Base-by-base conservation (phyloP, 2,797 vertebrate species). In the Sebastes nivosus region DNA sequence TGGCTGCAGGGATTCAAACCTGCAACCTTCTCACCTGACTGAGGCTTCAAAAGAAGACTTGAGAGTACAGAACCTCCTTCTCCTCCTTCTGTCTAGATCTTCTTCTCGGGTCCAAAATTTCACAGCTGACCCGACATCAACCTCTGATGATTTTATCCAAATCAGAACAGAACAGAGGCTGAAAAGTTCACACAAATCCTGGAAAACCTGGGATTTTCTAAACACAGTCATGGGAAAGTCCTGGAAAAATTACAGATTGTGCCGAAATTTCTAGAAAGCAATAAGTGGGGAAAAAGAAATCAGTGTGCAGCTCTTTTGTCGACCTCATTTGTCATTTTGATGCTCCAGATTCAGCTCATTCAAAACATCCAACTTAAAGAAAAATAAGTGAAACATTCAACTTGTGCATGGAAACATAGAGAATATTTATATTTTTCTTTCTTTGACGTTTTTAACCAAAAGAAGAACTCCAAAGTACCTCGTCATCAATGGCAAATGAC, bases 1-100 rank as follows among this genome's bases (percentile, higher is more conserved):
- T 5, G 68, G 55, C 60, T 68, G 79, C 80, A 52, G 61, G 54
- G 76, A 67, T 81, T 83, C 42, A 67, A 72, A 73, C 71, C 67
- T 74, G 68, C 71, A 50, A 32, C 69, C 57, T 83, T 59, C 46
- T 76, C 60, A 46, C 38, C 60, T 25, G 52, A 75, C 66, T 29
- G 57, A 74, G 67, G 52, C 66, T 32, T 70, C 27, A 27, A 55
- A 65, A n/a, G 61, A 63, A 87, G 57, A 83, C 65, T 29, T 20
- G 2, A 73, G 61, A 76, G 54, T 12, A 74, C 29, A 60, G 61
- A 54, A 67, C 6, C 30, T 54, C 50, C 50, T 54, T 54, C 50
- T 42, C 16, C 52, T 79, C 24, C 63, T 54, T 29, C 61, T 76
- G 52, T 54, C 42, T 73, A 38, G 60, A 80, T 73, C 27, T 66